Conservation (phyloP, 1,140 invertebrate species). For the Procambarus clarkii region DNA sequence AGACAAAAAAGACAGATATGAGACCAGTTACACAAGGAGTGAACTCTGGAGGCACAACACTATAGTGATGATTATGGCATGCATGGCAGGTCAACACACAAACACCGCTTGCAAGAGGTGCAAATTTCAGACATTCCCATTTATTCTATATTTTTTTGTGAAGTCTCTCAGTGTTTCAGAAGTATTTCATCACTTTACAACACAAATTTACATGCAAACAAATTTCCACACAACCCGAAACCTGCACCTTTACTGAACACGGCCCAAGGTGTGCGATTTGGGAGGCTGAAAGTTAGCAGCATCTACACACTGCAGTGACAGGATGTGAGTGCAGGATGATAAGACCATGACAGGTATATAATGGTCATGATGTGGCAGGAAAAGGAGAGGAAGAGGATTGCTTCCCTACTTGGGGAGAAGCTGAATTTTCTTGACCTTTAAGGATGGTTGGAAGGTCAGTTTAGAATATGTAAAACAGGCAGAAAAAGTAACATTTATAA, state of each 20-base stretch:
- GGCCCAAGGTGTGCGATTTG: conserved; percentile 57
- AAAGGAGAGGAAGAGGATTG: conserved; percentile 6
- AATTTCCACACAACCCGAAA: not conserved
- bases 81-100: conserved; percentile 63
- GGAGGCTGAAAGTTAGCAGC: conserved; percentile 52
- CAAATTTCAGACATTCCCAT: conserved; percentile 21
- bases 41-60: conserved; percentile 63
- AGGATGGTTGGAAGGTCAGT: not conserved
- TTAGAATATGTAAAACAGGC: not conserved
- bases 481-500: not conserved
- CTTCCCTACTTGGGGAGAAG: not conserved
- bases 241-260: conserved; percentile 50
- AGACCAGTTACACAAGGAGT: conserved; percentile 55
- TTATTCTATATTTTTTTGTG: not conserved
- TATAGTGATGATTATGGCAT: conserved; percentile 63
- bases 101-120: conserved; percentile 53
- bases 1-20: conserved; percentile 58
- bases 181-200: not conserved
- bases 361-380: conserved; percentile 7
- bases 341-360: not conserved
- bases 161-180: not conserved
- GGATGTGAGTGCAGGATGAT: conserved; percentile 44
- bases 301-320: conserved; percentile 64
- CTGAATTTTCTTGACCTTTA: not conserved
- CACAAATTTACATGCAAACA: conserved; percentile 8